Evolutionary conservation across 2,888 invertebrate genomes (phyloP), one percentile per base, ranked within the genome.

Genomic region (Gryllus longicercus): DNA sequence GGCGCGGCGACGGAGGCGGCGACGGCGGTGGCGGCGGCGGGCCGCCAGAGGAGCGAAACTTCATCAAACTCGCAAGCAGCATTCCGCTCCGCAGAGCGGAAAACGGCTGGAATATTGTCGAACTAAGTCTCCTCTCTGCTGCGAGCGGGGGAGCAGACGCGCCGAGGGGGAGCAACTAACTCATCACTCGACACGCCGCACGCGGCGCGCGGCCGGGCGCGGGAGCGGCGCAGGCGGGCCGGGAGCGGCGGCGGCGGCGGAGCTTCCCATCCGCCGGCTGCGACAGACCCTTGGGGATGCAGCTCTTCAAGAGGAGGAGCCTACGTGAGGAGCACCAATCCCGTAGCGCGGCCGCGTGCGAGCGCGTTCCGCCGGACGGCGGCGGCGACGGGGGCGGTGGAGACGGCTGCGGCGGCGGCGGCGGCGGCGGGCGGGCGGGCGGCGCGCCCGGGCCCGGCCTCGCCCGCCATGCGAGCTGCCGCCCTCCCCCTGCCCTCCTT

Each of bases 51-150:
- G 63, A 63, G 74, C 74, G 75, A 79, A 77, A 81, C 81, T 81
- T 81, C 81, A 81, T 81, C 81, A 81, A 81, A 81, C 80, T 81
- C 80, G 50, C 78, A 78, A 76, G 76, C 49, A 77, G 78, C 78
- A 78, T 82, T 81, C 78, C 78, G 82, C 82, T 82, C 81, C 78
- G 81, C 75, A 49, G 80, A 82, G 82, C 82, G 77, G 78, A 82
- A 82, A 82, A 82, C 81, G 76, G 79, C 38, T 76, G 75, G 81
- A 81, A 82, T 81, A 81, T 81, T 82, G 80, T 81, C 79, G 80
- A 76, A 51, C 74, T 74, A 51, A 63, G 76, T 79, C 75, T 23
- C 38, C 38, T 51, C 80, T 74, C 63, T 79, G 38, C 74, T 21
- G 38, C 49, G 50, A 50, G 77, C 76, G 77, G 63, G 63, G 63